Conservation (phyloP, 2,797 vertebrate species). For the Megaceryle alcyon region DNA sequence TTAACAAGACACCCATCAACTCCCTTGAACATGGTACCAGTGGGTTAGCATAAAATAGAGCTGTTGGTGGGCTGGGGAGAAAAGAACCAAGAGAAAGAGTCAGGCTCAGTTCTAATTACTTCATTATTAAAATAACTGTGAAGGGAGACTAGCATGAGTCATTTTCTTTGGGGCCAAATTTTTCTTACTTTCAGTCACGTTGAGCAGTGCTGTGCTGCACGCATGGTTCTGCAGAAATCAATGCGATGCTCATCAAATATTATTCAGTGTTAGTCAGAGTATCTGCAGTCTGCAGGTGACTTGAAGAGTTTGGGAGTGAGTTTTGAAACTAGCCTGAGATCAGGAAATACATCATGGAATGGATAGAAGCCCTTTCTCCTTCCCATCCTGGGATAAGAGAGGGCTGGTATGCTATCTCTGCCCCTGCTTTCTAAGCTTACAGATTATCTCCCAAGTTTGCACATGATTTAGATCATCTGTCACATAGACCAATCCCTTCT, state of each 20-base stretch:
- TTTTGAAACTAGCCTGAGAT: background rate
- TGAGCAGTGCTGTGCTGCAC: background rate
- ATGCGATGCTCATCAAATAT: background rate
- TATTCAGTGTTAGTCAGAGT: background rate
- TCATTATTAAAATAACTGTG: constrained; percentile 38
- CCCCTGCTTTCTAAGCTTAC: background rate
- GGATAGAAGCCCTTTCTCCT: background rate
- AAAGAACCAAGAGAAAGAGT: background rate
- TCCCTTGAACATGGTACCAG: background rate
- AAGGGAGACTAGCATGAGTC: constrained; percentile 24
- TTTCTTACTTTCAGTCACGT: constrained; percentile 17
- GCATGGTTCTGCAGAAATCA: background rate
- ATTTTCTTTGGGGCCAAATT: constrained; percentile 51
- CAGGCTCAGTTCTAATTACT: background rate
- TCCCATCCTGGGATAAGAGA: background rate
- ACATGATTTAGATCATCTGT: background rate
- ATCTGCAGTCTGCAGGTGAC: background rate
- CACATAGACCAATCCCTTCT: background rate
- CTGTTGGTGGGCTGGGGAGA: background rate
- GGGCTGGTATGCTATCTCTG: background rate
- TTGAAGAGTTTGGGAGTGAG: background rate
- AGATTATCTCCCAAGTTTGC: background rate
- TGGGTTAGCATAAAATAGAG: background rate
- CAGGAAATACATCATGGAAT: background rate
- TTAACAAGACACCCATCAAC: background rate